phyloP scores from a whole-genome alignment of 2,797 vertebrate species.

The Characodon lateralis region DNA sequence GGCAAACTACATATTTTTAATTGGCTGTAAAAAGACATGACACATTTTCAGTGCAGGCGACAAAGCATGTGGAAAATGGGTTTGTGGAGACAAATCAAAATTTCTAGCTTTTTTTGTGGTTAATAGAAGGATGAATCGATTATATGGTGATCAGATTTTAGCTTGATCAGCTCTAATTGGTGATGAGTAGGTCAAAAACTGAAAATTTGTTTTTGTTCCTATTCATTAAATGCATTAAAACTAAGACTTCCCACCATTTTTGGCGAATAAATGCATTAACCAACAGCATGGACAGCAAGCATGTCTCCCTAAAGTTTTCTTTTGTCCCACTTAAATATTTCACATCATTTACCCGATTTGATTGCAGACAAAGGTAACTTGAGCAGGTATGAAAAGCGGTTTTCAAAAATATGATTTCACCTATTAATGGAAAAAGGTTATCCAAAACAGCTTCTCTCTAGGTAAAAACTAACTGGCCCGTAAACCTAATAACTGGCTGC shows the following conservation, averaged over 20 bases:
- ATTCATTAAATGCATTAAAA: neutral
- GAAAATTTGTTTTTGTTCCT: neutral
- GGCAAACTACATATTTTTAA: neutral
- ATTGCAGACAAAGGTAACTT: neutral
- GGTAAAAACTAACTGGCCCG: too few species aligned
- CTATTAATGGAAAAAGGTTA: neutral
- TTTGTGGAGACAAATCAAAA: neutral
- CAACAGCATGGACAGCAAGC: neutral
- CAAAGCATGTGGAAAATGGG: slow-evolving; percentile 21
- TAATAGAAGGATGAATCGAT: neutral
- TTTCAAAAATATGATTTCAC: neutral
- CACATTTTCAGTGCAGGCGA: slow-evolving; percentile 1
- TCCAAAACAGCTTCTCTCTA: too few species aligned
- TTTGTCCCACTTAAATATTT: neutral
- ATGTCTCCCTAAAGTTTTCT: neutral
- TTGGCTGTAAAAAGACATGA: neutral
- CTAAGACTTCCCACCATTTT: neutral
- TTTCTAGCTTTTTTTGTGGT: neutral
- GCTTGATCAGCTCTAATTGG: neutral
- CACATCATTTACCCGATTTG: neutral
- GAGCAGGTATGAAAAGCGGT: neutral
- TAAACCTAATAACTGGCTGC: too few species aligned
- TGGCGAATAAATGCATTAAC: neutral
- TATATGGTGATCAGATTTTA: neutral
- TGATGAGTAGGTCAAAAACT: neutral